A percentile compares a stretch with the other conserved stretches of the same genome.
phyloP scores from a whole-genome alignment of 1,140 invertebrate species.

The Campoletis sonorensis region DNA sequence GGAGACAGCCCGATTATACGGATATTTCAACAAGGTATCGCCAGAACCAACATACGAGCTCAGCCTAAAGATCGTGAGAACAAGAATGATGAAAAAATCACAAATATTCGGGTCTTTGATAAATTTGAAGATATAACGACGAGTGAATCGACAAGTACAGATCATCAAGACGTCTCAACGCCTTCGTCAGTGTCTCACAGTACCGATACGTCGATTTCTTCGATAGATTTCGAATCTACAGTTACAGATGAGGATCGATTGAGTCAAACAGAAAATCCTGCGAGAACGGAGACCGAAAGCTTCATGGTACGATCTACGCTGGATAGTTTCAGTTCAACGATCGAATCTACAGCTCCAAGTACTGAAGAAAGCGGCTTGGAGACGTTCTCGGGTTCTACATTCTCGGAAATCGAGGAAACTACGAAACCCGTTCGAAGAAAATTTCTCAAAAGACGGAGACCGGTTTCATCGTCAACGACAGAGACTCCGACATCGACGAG shows the following conservation, averaged over 20 bases:
- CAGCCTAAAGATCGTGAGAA: conserved; percentile 40
- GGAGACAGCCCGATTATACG: conserved; percentile 60
- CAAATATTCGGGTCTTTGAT: conserved; percentile 60
- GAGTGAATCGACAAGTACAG: not conserved
- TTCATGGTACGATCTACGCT: not conserved
- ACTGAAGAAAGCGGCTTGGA: not conserved
- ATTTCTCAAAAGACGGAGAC: conserved; percentile 59
- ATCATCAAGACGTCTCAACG: too few relatives aligned
- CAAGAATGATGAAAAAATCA: conserved; percentile 54
- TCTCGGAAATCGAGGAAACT: conserved; percentile 22
- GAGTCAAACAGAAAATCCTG: not conserved
- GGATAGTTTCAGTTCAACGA: not conserved
- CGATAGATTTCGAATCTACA: not conserved
- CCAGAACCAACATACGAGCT: conserved; percentile 40
- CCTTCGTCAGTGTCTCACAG: too few relatives aligned
- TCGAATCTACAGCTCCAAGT: conserved; percentile 1
- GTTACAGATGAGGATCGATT: not conserved
- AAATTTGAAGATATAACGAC: conserved; percentile 31
- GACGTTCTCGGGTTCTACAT: not conserved
- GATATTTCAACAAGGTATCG: conserved; percentile 51
- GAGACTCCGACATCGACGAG: conserved; percentile 29
- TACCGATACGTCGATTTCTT: too few relatives aligned
- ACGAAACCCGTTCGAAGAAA: conserved; percentile 56
- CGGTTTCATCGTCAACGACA: conserved; percentile 42
- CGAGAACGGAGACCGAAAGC: not conserved